Evolutionary conservation across 2,888 invertebrate genomes (phyloP).

Genomic region (Unio pictorum): DNA sequence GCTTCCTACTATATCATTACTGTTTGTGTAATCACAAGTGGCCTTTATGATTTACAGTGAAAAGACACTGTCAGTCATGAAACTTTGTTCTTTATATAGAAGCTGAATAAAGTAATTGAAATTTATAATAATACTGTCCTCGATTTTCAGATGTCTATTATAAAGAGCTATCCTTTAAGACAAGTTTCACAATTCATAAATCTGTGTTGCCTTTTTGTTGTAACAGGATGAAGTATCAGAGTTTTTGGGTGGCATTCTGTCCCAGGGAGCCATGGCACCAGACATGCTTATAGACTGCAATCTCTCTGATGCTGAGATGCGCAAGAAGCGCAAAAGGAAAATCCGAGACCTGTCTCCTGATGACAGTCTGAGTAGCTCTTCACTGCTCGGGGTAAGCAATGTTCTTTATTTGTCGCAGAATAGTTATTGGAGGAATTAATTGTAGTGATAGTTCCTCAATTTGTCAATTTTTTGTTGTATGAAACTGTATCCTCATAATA

Average conservation of each 20-base stretch:
- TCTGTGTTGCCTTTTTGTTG: constrained; percentile 12
- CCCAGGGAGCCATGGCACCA: constrained; percentile 42
- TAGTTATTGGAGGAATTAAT: too few species aligned
- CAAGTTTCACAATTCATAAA: neutral
- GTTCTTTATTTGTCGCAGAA: neutral
- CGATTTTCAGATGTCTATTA: neutral
- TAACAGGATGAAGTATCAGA: constrained; percentile 70
- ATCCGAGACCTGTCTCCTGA: neutral
- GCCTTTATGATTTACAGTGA: too few species aligned
- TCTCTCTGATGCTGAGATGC: constrained; percentile 35
- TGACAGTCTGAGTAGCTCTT: neutral
- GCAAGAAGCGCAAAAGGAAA: constrained; percentile 32
- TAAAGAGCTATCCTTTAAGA: neutral
- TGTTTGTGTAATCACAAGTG: too few species aligned
- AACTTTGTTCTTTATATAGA: too few species aligned
- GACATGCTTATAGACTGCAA: constrained; percentile 36
- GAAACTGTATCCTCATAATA: too few species aligned
- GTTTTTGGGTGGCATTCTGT: constrained; percentile 70
- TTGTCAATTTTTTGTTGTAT: too few species aligned
- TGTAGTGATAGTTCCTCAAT: too few species aligned
- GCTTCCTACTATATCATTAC: too few species aligned
- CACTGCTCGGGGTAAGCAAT: neutral
- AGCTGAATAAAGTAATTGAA: too few species aligned
- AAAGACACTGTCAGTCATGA: too few species aligned
- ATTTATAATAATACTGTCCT: too few species aligned